These are phyloP conservation scores for Tiphia femorata DNA, from an alignment of 2,888 invertebrate genomes.

Conservation along the genomic window DNA sequence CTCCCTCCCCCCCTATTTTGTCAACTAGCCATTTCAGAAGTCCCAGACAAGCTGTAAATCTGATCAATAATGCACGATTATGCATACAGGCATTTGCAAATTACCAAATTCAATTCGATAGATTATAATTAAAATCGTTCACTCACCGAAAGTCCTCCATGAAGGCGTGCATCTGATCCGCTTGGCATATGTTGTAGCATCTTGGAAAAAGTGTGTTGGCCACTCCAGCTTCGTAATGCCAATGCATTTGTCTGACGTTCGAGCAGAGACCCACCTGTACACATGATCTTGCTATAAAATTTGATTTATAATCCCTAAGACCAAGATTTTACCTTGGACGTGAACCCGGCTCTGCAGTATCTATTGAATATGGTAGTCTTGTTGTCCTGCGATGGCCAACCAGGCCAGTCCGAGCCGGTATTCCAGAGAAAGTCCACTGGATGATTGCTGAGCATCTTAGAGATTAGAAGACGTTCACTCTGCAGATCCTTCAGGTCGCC, in stretches of 20 bases:
- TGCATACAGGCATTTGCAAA: too few species aligned
- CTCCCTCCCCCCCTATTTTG: conserved; percentile 72
- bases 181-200: conserved; percentile 86
- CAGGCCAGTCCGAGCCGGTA: conserved; percentile 84
- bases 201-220: conserved; percentile 87
- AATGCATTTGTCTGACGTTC: conserved; percentile 85
- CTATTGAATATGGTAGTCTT: conserved; percentile 82
- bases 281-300: background rate
- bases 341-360: conserved; percentile 88
- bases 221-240: conserved; percentile 86
- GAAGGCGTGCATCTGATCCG: conserved; percentile 86
- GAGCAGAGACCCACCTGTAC: conserved; percentile 77
- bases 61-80: too few species aligned
- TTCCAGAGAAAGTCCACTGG: conserved; percentile 93
- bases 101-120: too few species aligned
- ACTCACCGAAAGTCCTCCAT: conserved; percentile 84
- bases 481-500: conserved; percentile 59
- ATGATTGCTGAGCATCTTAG: conserved; percentile 82
- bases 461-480: conserved; percentile 70
- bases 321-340: conserved; percentile 81
- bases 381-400: conserved; percentile 75
- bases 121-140: background rate
- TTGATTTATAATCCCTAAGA: background rate
- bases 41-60: conserved; percentile 87
- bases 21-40: conserved; percentile 83